Conservation (phyloP, 2,888 invertebrate species). For the Neoscelio sp. region DNA sequence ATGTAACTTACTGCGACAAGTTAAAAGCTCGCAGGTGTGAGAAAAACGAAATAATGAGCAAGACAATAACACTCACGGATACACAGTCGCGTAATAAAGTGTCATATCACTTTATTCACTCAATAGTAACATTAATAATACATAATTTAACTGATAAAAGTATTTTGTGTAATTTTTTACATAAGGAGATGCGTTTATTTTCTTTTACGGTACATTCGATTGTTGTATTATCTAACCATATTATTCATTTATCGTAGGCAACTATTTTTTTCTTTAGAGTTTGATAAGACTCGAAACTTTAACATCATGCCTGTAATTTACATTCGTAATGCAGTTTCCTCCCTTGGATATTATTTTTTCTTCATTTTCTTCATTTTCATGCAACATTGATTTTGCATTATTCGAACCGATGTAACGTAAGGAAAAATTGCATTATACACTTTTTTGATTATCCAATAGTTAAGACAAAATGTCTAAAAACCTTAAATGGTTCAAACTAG, state of each 20-base stretch:
- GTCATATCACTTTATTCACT: constrained; percentile 82
- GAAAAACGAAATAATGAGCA: constrained; percentile 58
- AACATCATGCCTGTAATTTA: constrained; percentile 79
- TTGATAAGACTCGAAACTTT: constrained; percentile 81
- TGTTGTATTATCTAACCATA: constrained; percentile 73
- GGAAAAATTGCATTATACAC: too few relatives aligned
- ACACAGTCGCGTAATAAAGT: constrained; percentile 79
- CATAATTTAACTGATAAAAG: constrained; percentile 82
- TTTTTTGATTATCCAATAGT: too few relatives aligned
- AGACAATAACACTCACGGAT: constrained; percentile 70
- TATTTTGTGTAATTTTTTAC: constrained; percentile 80
- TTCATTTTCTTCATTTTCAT: constrained; percentile 4
- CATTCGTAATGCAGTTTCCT: constrained; percentile 74
- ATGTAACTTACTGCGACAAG: constrained; percentile 67
- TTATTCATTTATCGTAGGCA: constrained; percentile 80
- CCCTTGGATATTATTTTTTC: constrained; percentile 19
- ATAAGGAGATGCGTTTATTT: constrained; percentile 80
- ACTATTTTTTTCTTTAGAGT: constrained; percentile 79
- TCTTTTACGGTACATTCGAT: constrained; percentile 81
- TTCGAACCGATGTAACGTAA: too few relatives aligned
- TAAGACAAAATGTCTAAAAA: too few relatives aligned
- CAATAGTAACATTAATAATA: constrained; percentile 83
- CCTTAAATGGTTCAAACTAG: too few relatives aligned
- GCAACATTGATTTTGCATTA: too few relatives aligned
- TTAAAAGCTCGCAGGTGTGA: constrained; percentile 62